Evolutionary conservation across 2,113 vertebrate genomes (phyloP).

Genomic region (Oreotrochilus melanogaster): DNA sequence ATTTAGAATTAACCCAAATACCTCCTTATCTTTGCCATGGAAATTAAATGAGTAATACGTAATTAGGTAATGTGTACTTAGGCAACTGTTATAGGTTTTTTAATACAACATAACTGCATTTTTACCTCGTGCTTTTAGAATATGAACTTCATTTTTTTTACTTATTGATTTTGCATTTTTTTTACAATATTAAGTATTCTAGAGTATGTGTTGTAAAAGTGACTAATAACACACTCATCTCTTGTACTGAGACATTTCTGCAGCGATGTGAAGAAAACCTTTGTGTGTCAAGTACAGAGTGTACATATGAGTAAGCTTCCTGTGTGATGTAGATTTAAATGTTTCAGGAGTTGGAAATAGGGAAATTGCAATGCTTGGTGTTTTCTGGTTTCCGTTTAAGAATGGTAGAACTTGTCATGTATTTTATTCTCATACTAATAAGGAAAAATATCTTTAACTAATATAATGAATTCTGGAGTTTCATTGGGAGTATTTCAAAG

Average conservation of each 20-base stretch:
- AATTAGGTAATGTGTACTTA: not conserved
- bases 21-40: not conserved
- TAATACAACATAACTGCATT: not conserved
- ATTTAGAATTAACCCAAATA: not conserved
- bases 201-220: not conserved
- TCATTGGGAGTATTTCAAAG: not conserved
- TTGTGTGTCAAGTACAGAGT: not conserved
- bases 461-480: not conserved
- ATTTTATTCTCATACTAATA: not conserved
- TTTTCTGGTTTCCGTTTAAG: not conserved
- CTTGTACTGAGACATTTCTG: not conserved
- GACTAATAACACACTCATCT: not conserved
- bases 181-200: not conserved
- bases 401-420: not conserved
- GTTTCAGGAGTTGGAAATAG: not conserved
- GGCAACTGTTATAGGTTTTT: not conserved
- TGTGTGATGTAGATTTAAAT: not conserved
- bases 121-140: not conserved
- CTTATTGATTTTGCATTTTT: not conserved
- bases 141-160: not conserved
- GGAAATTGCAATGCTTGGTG: not conserved
- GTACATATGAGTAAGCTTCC: rapidly evolving
- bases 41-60: not conserved
- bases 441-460: not conserved
- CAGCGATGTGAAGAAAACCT: not conserved